Percentiles rank a stretch among this genome's conserved stretches.
These are phyloP conservation scores for Luehdorfia chinensis DNA, from an alignment of 1,140 invertebrate genomes.

Conservation along the genomic window DNA sequence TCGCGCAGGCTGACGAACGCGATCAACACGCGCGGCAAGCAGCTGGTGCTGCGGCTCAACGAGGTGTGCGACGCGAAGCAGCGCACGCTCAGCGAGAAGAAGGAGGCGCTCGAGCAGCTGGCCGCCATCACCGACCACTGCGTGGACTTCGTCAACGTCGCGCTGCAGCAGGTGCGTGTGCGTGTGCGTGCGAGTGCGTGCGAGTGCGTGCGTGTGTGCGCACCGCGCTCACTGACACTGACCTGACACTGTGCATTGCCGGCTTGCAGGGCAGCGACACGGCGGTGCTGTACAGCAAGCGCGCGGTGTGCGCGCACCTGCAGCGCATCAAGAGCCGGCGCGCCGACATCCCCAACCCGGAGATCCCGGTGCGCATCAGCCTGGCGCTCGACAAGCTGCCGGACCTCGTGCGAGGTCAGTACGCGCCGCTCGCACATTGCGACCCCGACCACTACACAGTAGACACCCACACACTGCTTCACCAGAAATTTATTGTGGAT, in stretches of 20 bases:
- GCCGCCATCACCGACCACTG: constrained; percentile 91
- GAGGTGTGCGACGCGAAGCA: constrained; percentile 91
- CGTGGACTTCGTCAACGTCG: constrained; percentile 88
- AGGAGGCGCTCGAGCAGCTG: constrained; percentile 86
- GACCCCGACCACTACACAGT: not conserved
- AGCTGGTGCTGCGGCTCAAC: constrained; percentile 86
- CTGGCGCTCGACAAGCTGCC: constrained; percentile 86
- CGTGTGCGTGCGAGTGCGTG: too few relatives aligned
- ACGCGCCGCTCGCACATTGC: too few relatives aligned
- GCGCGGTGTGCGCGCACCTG: constrained; percentile 84
- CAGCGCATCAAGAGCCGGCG: constrained; percentile 87
- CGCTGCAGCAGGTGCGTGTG: constrained; percentile 81
- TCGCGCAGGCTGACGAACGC: constrained; percentile 87
- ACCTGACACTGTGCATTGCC: not conserved
- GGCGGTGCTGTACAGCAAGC: constrained; percentile 90
- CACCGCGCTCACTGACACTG: not conserved
- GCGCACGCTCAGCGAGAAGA: constrained; percentile 89
- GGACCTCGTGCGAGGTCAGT: constrained; percentile 85
- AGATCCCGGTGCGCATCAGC: constrained; percentile 88
- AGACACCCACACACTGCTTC: not conserved
- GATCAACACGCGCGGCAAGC: constrained; percentile 88
- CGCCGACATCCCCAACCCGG: constrained; percentile 90
- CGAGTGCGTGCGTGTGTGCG: too few relatives aligned
- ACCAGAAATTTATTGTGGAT: too few relatives aligned
- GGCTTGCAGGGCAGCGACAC: constrained; percentile 89